Evolutionary conservation across 2,113 vertebrate genomes (phyloP).

Genomic region (human (Homo sapiens)): DNA sequence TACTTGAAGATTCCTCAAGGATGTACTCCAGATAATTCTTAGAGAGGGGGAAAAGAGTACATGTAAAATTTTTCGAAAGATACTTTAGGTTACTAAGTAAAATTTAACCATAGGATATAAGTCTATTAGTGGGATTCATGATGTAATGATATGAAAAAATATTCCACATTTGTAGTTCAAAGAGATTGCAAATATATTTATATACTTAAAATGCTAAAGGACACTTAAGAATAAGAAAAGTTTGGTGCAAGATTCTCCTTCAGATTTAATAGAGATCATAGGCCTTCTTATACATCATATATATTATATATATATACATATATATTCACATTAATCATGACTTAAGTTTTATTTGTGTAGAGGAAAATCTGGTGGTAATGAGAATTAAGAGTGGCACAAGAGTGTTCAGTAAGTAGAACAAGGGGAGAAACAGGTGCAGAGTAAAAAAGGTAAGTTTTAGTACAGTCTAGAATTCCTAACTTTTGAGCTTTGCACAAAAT

Average conservation of each 20-base stretch:
- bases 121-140: neutral
- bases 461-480: neutral
- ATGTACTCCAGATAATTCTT: neutral
- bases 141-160: neutral
- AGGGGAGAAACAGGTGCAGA: neutral
- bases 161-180: neutral
- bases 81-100: constrained; percentile 17
- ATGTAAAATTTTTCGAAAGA: neutral
- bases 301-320: neutral
- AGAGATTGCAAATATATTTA: constrained; percentile 12
- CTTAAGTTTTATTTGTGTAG: neutral
- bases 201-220: neutral
- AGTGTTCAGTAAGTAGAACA: neutral
- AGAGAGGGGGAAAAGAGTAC: neutral
- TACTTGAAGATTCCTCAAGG: neutral
- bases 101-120: constrained; percentile 1
- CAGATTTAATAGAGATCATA: neutral
- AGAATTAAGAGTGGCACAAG: neutral
- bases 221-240: neutral
- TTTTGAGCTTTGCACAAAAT: neutral
- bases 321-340: neutral
- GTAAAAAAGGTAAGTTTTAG: neutral
- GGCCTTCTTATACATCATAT: neutral
- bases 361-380: constrained; percentile 9
- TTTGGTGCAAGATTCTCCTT: neutral